Percentiles rank a stretch among this genome's conserved stretches.
These are phyloP conservation scores for Agrypnia vestita DNA, from an alignment of 1,140 invertebrate genomes.

Conservation along the genomic window DNA sequence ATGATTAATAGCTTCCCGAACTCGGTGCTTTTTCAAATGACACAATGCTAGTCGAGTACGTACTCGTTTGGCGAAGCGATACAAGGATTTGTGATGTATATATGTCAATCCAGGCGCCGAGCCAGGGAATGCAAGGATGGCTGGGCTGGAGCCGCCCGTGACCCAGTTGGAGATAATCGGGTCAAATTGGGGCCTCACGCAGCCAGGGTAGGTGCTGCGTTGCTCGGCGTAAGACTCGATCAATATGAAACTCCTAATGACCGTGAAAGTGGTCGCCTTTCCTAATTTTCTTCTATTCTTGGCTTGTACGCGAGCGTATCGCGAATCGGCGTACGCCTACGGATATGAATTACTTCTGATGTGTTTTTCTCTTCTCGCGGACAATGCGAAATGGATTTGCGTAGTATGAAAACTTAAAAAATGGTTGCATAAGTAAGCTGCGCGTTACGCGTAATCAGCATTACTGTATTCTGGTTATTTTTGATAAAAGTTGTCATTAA, in stretches of 20 bases:
- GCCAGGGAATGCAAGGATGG: not conserved
- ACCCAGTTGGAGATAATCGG: slow-evolving; percentile 22
- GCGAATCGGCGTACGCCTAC: too few species aligned
- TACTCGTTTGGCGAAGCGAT: not conserved
- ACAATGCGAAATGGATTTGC: too few species aligned
- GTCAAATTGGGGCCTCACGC: not conserved
- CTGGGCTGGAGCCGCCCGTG: not conserved
- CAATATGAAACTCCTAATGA: slow-evolving; percentile 19
- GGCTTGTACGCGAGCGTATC: not conserved
- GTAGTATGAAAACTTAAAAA: too few species aligned
- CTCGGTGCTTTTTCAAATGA: too few species aligned
- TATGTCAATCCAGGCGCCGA: not conserved
- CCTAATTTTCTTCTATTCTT: not conserved
- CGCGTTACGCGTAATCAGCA: too few species aligned
- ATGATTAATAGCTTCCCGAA: too few species aligned
- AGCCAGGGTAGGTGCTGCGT: not conserved
- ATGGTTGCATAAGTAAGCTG: too few species aligned
- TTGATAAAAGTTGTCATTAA: too few species aligned
- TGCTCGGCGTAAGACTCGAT: not conserved
- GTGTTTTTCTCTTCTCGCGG: too few species aligned
- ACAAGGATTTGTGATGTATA: not conserved
- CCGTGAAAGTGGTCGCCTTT: slow-evolving; percentile 13
- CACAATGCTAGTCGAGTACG: not conserved
- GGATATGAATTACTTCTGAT: too few species aligned
- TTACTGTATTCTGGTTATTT: too few species aligned